Evolutionary conservation across 2,113 vertebrate species (phyloP).

Genomic region (Silurus meridionalis): DNA sequence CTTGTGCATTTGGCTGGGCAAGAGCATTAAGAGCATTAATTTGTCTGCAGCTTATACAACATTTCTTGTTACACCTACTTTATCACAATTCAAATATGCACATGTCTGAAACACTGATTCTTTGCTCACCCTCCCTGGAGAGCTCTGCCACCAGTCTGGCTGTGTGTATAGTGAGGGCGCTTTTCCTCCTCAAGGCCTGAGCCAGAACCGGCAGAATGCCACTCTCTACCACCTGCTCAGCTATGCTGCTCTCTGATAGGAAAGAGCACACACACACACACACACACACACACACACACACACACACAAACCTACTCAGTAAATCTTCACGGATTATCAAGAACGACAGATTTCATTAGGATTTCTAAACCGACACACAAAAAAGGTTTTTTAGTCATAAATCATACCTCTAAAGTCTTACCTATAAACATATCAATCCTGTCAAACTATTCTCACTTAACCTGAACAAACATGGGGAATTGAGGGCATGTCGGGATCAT

Average conservation of each 20-base stretch:
- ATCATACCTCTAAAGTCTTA: neutral
- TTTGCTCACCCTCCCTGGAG: slow-evolving; percentile 75
- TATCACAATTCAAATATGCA: neutral
- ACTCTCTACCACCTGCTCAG: slow-evolving; percentile 72
- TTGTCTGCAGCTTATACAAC: neutral
- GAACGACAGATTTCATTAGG: neutral
- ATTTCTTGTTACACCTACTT: neutral
- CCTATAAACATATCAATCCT: neutral
- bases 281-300: slow-evolving; percentile 2
- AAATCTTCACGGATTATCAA: slow-evolving; percentile 12
- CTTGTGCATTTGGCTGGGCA: neutral
- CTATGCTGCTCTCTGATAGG: slow-evolving; percentile 76
- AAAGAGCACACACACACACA: slow-evolving; percentile 39
- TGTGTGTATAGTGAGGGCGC: slow-evolving; percentile 68
- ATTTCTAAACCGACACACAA: slow-evolving; percentile 1
- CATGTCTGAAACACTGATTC: neutral
- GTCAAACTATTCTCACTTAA: slow-evolving; percentile 13
- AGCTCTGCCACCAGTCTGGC: slow-evolving; percentile 81
- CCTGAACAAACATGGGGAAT: slow-evolving; percentile 13
- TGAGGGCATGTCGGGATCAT: neutral
- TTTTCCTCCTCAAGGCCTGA: slow-evolving; percentile 72
- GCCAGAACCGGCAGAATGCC: slow-evolving; percentile 76
- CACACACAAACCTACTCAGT: neutral
- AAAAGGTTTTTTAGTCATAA: neutral
- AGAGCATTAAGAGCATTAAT: slow-evolving; percentile 4